phyloP scores from a whole-genome alignment of 2,797 vertebrate genomes.

The Meda fulgida region DNA sequence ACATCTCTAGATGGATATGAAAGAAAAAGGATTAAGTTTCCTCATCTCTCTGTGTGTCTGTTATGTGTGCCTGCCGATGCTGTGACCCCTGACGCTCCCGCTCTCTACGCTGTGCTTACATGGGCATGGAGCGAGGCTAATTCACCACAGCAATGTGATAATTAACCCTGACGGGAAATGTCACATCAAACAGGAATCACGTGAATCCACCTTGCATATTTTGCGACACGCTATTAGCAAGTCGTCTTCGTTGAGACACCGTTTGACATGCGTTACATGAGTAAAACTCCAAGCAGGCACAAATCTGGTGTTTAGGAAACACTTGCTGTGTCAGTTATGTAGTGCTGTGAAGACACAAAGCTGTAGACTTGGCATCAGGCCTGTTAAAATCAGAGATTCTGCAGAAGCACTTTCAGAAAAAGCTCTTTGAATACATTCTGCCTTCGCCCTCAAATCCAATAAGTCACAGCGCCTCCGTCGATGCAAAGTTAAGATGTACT shows the following conservation, averaged over 20 bases:
- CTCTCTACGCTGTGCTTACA: slow-evolving; percentile 41
- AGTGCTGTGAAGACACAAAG: slow-evolving; percentile 10
- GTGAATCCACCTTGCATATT: slow-evolving; percentile 38
- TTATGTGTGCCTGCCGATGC: slow-evolving; percentile 24
- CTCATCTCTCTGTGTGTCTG: slow-evolving; percentile 11
- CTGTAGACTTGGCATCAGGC: slow-evolving; percentile 10
- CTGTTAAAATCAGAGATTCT: slow-evolving; percentile 31
- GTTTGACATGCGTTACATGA: slow-evolving; percentile 42
- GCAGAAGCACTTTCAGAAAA: background rate
- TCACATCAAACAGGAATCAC: slow-evolving; percentile 57
- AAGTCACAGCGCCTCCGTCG: background rate
- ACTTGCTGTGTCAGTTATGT: slow-evolving; percentile 40
- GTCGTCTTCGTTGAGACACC: slow-evolving; percentile 34
- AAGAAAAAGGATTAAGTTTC: slow-evolving; percentile 47
- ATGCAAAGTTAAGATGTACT: slow-evolving; percentile 28
- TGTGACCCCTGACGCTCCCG: slow-evolving; percentile 1
- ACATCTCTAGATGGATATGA: slow-evolving; percentile 27
- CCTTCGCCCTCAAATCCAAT: slow-evolving; percentile 23
- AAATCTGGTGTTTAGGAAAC: slow-evolving; percentile 38
- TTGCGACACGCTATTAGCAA: slow-evolving; percentile 45
- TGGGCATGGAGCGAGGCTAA: slow-evolving; percentile 55
- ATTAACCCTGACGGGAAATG: slow-evolving; percentile 60
- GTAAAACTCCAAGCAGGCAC: slow-evolving; percentile 28
- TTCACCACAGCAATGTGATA: slow-evolving; percentile 53
- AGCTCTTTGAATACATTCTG: slow-evolving; percentile 5